Base-by-base conservation (phyloP, 2,797 vertebrate species). In the Numenius phaeopus region DNA sequence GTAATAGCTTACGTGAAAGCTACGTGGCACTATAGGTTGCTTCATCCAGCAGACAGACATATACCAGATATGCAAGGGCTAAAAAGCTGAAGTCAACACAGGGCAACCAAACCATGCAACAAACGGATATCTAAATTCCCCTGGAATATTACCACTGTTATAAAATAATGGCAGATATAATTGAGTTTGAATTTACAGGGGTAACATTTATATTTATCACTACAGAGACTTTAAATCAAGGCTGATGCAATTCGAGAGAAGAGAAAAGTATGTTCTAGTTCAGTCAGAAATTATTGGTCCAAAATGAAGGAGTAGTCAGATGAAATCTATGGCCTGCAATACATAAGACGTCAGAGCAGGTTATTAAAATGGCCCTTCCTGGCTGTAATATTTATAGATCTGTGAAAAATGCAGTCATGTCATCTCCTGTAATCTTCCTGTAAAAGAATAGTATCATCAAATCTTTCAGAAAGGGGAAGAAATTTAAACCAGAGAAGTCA, bases 331-430 rank as follows among this genome's bases (percentile, higher is more conserved):
- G 26, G 57, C 62, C 54, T 69, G 54, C 50, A 83, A 76, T n/a
- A 62, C 7, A 16, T 12, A 90, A 90, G 42, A 82, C 6, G 3
- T 94, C 92, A 95, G 32, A 92, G 72, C 26, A 93, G 62, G 75
- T 94, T 90, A 93, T 94, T 92, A 94, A 91, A 90, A 92, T 39
- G 30, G 69, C 54, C 61, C 30, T 90, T 95, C 87, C 71, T 86
- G 50, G 50, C 34, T 88, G 58, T 13, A 90, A 15, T 83, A 91
- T 93, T 92, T 95, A 93, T 86, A 93, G 73, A 85, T 78, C 46
- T 67, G 62, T 79, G 90, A 75, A 95, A 93, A 92, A 87, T 13
- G 9, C 23, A 61, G 66, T 58, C 54, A 39, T 81, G 65, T 78
- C 83, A 90, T 55, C 72, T 88, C 79, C 83, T 71, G 64, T 37